Conservation (phyloP, 2,888 invertebrate genomes). For the Phortica magna region DNA sequence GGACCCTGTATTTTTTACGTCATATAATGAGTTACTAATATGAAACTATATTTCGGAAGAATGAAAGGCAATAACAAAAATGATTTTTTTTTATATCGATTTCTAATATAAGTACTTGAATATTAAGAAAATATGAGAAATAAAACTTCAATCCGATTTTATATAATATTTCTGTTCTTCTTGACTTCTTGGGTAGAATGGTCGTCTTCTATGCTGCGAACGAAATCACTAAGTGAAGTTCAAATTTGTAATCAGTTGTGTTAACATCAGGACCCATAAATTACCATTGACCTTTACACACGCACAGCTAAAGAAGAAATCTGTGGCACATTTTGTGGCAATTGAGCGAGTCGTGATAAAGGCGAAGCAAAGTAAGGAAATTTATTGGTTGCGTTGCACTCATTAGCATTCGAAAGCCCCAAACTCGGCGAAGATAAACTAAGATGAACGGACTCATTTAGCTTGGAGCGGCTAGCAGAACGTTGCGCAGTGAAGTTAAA, state of each 20-base stretch:
- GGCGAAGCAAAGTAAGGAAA: conserved; percentile 66
- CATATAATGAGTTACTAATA: too few relatives aligned
- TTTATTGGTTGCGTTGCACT: conserved; percentile 72
- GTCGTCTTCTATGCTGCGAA: not conserved
- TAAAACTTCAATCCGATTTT: too few relatives aligned
- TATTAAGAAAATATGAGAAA: too few relatives aligned
- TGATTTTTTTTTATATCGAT: too few relatives aligned
- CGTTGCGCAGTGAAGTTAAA: too few relatives aligned
- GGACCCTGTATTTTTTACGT: too few relatives aligned
- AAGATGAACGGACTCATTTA: conserved; percentile 65
- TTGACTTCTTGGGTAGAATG: not conserved
- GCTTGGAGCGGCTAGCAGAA: not conserved
- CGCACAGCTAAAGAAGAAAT: conserved; percentile 16
- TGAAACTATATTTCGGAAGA: too few relatives aligned
- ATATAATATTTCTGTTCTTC: too few relatives aligned
- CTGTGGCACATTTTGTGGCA: conserved; percentile 32
- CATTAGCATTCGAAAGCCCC: conserved; percentile 70
- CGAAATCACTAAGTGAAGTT: conserved; percentile 34
- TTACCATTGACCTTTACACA: conserved; percentile 62
- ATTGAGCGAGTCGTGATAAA: conserved; percentile 71
- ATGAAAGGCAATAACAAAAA: too few relatives aligned
- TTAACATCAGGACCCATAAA: conserved; percentile 67
- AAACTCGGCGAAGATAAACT: conserved; percentile 18
- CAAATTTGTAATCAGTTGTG: conserved; percentile 71
- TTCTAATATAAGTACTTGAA: too few relatives aligned